Percentiles rank a stretch among this genome's conserved stretches.
Evolutionary conservation across 2,888 invertebrate genomes (phyloP).

Genomic region (Rhodophaea formosa): DNA sequence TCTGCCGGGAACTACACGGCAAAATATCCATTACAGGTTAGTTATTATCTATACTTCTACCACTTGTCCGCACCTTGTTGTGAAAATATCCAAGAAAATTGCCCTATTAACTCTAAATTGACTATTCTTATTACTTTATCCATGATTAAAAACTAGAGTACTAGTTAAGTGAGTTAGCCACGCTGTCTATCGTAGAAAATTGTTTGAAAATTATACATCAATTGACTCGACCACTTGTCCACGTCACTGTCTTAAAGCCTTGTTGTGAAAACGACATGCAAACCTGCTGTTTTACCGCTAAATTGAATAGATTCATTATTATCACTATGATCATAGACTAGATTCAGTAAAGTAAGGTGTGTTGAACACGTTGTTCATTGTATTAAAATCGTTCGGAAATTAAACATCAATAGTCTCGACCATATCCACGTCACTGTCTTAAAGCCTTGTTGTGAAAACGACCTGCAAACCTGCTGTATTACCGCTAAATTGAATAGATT

Average conservation of each 20-base stretch:
- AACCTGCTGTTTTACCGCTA: conserved; percentile 38
- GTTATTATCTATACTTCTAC: no score
- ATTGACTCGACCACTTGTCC: neutral
- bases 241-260: neutral
- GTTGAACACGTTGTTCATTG: no score
- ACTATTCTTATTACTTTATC: no score
- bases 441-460: neutral
- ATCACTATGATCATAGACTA: neutral
- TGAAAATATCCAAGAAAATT: no score
- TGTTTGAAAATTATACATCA: neutral
- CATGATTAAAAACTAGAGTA: no score
- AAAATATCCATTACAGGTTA: no score
- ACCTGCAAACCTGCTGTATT: conserved; percentile 31
- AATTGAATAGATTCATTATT: conserved; percentile 9
- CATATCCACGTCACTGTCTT: neutral
- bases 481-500: conserved; percentile 30
- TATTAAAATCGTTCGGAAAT: conserved; percentile 3
- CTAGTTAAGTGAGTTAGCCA: no score
- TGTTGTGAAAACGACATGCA: neutral
- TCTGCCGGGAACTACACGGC: no score
- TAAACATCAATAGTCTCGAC: neutral
- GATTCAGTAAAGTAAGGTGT: no score
- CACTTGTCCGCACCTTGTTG: no score
- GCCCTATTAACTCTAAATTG: no score
- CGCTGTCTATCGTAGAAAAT: neutral